Percentiles rank a stretch among this genome's conserved stretches.
These are phyloP conservation scores for Caenorhabditis zanzibari DNA, from an alignment of 2,888 invertebrate species.

Conservation along the genomic window DNA sequence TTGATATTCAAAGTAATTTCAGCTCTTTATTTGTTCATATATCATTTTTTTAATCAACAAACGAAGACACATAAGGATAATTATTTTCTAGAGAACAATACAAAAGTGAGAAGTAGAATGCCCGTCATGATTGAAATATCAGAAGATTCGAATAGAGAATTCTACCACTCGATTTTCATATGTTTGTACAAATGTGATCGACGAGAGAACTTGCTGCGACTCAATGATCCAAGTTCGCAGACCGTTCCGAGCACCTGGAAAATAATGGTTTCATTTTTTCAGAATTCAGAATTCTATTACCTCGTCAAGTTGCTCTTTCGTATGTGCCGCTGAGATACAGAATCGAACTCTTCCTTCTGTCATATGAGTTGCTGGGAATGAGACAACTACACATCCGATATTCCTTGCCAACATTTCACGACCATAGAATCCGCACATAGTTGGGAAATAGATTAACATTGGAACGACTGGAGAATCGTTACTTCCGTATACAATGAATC, in stretches of 20 bases:
- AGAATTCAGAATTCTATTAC: constrained; percentile 59
- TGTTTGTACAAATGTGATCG: constrained; percentile 78
- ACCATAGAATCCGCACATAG: constrained; percentile 94
- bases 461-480: constrained; percentile 97
- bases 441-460: constrained; percentile 94
- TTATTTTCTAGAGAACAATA: constrained; percentile 34
- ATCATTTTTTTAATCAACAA: neutral
- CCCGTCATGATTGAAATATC: constrained; percentile 40
- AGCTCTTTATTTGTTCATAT: constrained; percentile 33
- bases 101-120: constrained; percentile 26
- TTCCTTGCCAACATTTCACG: constrained; percentile 90
- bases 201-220: constrained; percentile 78
- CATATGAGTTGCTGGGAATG: constrained; percentile 97
- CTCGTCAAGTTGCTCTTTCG: constrained; percentile 92
- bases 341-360: constrained; percentile 92
- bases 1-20: no score
- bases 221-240: constrained; percentile 76
- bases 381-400: constrained; percentile 94
- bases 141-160: neutral
- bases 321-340: constrained; percentile 95
- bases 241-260: constrained; percentile 75
- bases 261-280: neutral
- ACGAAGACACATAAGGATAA: neutral
- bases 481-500: constrained; percentile 94
- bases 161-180: constrained; percentile 78